phyloP scores from a whole-genome alignment of 2,888 invertebrate species.

The Cosmorhoe ocellata region DNA sequence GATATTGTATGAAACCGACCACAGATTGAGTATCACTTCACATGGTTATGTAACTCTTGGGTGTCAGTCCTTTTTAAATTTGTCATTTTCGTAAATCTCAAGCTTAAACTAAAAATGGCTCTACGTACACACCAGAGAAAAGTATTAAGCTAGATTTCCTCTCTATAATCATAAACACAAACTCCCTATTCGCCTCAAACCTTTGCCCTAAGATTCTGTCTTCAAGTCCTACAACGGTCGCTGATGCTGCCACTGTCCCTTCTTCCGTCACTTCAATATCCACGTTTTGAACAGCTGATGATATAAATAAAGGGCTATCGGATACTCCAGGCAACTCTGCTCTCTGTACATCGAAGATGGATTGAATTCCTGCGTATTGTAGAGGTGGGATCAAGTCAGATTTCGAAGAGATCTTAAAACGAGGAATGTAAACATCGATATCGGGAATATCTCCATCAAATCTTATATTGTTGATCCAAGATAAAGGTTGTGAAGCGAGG shows the following conservation, averaged over 20 bases:
- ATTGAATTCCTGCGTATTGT: slow-evolving; percentile 84
- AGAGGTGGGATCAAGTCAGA: slow-evolving; percentile 68
- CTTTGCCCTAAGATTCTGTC: slow-evolving; percentile 74
- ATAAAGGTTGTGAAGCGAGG: slow-evolving; percentile 69
- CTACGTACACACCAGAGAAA: slow-evolving; percentile 82
- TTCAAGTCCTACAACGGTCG: slow-evolving; percentile 77
- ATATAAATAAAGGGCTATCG: slow-evolving; percentile 80
- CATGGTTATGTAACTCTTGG: too few species aligned
- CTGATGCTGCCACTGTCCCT: slow-evolving; percentile 87
- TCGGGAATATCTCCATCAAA: slow-evolving; percentile 66
- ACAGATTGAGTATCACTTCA: too few species aligned
- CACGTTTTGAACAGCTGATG: slow-evolving; percentile 86
- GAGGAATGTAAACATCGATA: slow-evolving; percentile 83
- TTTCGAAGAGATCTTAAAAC: slow-evolving; percentile 79
- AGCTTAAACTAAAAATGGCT: slow-evolving; percentile 46
- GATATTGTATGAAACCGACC: too few species aligned
- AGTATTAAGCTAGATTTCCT: slow-evolving; percentile 82
- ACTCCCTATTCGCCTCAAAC: slow-evolving; percentile 85
- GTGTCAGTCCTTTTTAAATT: too few species aligned
- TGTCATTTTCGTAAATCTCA: not conserved
- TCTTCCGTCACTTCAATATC: slow-evolving; percentile 88
- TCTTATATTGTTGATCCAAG: slow-evolving; percentile 77
- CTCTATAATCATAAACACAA: slow-evolving; percentile 85
- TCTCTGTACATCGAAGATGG: slow-evolving; percentile 81
- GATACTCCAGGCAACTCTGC: slow-evolving; percentile 84